Evolutionary conservation across 2,888 invertebrate species (phyloP), one percentile per base, ranked within the genome.

Genomic region (Caenorhabditis sinica): DNA sequence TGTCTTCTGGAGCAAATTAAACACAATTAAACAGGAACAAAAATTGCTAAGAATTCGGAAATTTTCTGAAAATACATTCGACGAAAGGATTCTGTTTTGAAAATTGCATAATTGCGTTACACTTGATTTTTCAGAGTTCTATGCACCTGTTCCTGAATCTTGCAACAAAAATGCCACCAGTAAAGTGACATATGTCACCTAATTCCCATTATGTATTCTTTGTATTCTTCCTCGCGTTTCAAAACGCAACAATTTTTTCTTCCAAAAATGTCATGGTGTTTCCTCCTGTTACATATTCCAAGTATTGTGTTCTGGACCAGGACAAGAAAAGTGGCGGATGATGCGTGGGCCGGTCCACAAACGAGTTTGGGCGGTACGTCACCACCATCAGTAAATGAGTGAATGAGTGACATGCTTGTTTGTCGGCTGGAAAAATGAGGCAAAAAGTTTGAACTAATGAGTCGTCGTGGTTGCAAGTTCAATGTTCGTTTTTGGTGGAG

Each of bases 401-500:
- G 45, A 76, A 36, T 49, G 66, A 75, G 79, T 71, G 72, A 72
- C 56, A 80, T 66, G 58, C 80, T 72, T 66, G 80, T 72, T 80
- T 72, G 80, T 80, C 43, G 33, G 13, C 80, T 40, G 17, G 25
- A 69, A 69, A 72, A 72, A 43, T 72, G 56, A 51, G 51, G 43
- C 45, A 63, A 80, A 43, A 66, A 56, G 60, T 72, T 72, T 66
- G 58, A 80, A 72, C 65, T 80, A 79, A 79, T 79, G 79, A 79
- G 79, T 61, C 60, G 40, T 40, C 8, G 69, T 61, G 76, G 68
- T 63, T 80, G 80, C 56, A 71, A 72, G 71, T 79, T 71, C 79
- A 65, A 79, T 71, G 79, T 77, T 77, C 61, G 69, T 28, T 36
- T 51, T 20, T 36, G 63, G 25, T n/a, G 23, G 43, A 40, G n/a